phyloP scores from a whole-genome alignment of 2,888 invertebrate genomes.

The Polia nebulosa region DNA sequence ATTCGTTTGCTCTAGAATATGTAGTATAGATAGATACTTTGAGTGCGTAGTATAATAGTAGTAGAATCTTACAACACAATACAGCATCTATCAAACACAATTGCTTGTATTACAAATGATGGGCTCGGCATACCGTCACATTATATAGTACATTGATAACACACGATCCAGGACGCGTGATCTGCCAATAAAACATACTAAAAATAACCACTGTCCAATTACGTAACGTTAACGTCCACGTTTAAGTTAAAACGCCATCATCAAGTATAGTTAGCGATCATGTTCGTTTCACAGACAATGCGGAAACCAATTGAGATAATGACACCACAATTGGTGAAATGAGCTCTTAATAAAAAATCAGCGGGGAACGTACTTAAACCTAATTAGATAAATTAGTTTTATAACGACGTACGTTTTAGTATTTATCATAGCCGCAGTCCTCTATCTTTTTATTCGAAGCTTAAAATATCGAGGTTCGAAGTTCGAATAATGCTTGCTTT shows the following conservation, averaged over 20 bases:
- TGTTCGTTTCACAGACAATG: slow-evolving; percentile 43
- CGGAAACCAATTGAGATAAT: slow-evolving; percentile 67
- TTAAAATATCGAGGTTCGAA: slow-evolving; percentile 1
- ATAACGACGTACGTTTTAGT: slow-evolving; percentile 46
- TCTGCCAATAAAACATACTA: slow-evolving; percentile 57
- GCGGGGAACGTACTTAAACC: slow-evolving; percentile 74
- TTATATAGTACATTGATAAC: slow-evolving; percentile 62
- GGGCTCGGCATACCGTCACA: slow-evolving; percentile 57
- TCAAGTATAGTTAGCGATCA: slow-evolving; percentile 53
- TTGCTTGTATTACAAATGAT: slow-evolving; percentile 49
- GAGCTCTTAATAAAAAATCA: slow-evolving; percentile 72
- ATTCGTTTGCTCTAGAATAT: neutral
- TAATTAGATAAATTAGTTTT: slow-evolving; percentile 66
- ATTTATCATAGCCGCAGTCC: neutral
- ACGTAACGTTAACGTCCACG: slow-evolving; percentile 43
- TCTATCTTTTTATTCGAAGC: neutral
- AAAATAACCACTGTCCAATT: slow-evolving; percentile 44
- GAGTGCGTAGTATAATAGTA: slow-evolving; percentile 15
- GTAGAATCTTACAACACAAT: slow-evolving; percentile 37
- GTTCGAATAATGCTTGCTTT: slow-evolving; percentile 4
- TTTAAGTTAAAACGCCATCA: slow-evolving; percentile 52
- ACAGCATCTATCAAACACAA: slow-evolving; percentile 44
- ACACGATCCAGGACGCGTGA: slow-evolving; percentile 63
- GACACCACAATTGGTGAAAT: slow-evolving; percentile 70
- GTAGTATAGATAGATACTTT: neutral